phyloP scores from a whole-genome alignment of 2,797 vertebrate genomes.

The Ficedula albicollis region DNA sequence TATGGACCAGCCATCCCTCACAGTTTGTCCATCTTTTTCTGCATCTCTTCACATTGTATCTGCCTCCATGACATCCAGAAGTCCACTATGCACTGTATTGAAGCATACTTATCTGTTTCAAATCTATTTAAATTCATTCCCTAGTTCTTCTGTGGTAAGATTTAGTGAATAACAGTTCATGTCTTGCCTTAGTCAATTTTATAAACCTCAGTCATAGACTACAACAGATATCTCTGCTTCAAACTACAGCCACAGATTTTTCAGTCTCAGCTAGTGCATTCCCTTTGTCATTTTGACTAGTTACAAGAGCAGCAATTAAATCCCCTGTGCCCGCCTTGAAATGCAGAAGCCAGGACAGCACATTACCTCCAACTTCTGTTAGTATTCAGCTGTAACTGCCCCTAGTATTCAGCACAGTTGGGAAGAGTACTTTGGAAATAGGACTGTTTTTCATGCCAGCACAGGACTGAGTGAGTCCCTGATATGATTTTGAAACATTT shows the following conservation, averaged over 20 bases:
- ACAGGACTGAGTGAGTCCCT: not conserved
- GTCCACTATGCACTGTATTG: not conserved
- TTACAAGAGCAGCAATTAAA: not conserved
- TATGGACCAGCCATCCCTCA: not conserved
- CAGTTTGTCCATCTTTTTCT: not conserved
- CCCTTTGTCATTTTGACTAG: not conserved
- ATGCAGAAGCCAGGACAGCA: not conserved
- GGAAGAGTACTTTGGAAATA: not conserved
- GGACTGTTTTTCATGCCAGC: not conserved
- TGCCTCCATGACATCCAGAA: not conserved
- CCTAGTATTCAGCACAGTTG: not conserved
- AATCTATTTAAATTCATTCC: not conserved
- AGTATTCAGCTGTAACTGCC: not conserved
- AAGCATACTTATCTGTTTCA: not conserved
- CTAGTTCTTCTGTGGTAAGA: not conserved
- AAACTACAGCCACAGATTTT: not conserved
- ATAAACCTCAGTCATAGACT: not conserved
- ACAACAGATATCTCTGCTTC: not conserved
- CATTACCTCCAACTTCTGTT: not conserved
- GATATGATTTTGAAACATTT: not conserved
- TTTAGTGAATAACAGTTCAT: not conserved
- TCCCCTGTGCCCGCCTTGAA: not conserved
- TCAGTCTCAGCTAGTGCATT: not conserved
- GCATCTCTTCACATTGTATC: not conserved
- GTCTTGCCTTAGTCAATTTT: not conserved